Evolutionary conservation across 2,888 invertebrate genomes (phyloP), one percentile per base, ranked within the genome.

Genomic region (Notodonta dromedarius): DNA sequence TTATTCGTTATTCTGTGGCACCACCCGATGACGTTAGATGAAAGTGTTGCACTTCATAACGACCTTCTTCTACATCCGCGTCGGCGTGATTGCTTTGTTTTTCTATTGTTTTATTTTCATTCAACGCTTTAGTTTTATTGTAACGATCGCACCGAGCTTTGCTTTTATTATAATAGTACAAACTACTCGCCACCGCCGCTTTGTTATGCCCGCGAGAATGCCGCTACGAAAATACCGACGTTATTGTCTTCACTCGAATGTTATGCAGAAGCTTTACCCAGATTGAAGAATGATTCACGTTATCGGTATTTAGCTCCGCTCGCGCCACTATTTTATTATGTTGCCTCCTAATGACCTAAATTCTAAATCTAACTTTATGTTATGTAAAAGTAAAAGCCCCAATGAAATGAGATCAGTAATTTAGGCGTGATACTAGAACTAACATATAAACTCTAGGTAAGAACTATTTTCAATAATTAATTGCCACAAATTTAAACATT

Each of bases 31-130:
- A 16, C 52, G 52, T 32, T 32, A 32, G 52, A 32, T 32, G 52
- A 52, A 52, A 52, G 52, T 32, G 52, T 24, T 52, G 52, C 52
- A 52, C 52, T 52, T 32, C 32, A 32, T 32, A 7, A 12, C 13
- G 52, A 52, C 59, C 65, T 57, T 58, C 54, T 60, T 54, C 6
- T 40, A 12, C 53, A 51, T 39, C 12, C 40, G 56, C 44, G 50
- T 44, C 52, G 16, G 24, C 55, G 11, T 48, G 14, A 52, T 52
- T 65, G 42, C 42, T 62, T 61, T 54, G 46, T 60, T 44, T 50
- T 54, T 59, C 52, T 32, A 52, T 52, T 52, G 52, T 52, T 52
- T 52, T 52, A 52, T 52, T 52, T 52, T 7, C 13, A 4, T 52
- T 52, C 24, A 35, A 32, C 11, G 12, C 32, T 52, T 52, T 32